Percentiles rank a stretch among this genome's conserved stretches.
phyloP scores from a whole-genome alignment of 2,888 invertebrate genomes.

The Adineta ricciae region DNA sequence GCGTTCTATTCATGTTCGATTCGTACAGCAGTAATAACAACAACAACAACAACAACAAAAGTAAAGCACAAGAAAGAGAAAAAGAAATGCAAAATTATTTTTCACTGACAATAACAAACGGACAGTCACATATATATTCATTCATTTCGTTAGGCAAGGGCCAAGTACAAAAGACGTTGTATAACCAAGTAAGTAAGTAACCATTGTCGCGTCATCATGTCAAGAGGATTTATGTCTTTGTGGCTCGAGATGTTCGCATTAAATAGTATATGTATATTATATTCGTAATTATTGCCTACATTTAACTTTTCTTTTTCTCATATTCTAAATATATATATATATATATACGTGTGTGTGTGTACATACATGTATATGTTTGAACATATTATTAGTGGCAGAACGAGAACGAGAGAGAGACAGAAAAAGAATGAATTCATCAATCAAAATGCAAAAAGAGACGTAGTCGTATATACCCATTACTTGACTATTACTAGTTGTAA shows the following conservation, averaged over 20 bases:
- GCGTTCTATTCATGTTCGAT: background rate
- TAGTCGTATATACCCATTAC: background rate
- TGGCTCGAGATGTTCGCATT: background rate
- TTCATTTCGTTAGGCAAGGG: background rate
- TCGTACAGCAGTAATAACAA: background rate
- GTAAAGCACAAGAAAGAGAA: background rate
- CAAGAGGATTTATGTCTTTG: background rate
- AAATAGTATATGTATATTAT: background rate
- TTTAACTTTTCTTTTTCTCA: background rate
- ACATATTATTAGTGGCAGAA: background rate
- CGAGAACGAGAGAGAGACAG: background rate
- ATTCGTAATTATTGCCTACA: background rate
- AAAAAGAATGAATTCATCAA: background rate
- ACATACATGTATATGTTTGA: background rate
- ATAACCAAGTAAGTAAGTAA: background rate
- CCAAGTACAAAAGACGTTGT: background rate
- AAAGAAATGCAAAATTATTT: background rate
- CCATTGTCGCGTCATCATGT: background rate
- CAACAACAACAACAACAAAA: background rate
- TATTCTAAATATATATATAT: background rate
- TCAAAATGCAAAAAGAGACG: background rate
- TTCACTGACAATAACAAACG: background rate
- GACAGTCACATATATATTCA: background rate
- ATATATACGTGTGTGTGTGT: background rate
- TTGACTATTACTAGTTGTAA: background rate